Evolutionary conservation across 2,797 vertebrate species (phyloP).

Genomic region (Macropodus opercularis): DNA sequence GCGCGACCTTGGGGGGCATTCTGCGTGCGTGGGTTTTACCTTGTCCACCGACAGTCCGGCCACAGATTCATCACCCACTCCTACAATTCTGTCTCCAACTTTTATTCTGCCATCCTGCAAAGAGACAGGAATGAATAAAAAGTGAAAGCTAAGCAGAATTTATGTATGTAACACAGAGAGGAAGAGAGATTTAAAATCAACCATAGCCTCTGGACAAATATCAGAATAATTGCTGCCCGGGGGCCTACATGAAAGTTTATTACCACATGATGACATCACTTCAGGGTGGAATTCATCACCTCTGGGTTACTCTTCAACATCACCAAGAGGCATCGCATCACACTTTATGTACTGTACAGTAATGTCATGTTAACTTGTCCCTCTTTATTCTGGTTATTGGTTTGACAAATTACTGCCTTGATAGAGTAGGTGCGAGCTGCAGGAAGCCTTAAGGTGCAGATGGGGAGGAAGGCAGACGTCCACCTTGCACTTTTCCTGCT

Average conservation of each 20-base stretch:
- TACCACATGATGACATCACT: constrained; percentile 35
- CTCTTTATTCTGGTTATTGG: constrained; percentile 3
- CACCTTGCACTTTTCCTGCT: too few species aligned
- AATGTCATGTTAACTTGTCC: background rate
- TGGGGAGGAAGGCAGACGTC: too few species aligned
- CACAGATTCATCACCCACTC: constrained; percentile 86
- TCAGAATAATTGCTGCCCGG: constrained; percentile 38
- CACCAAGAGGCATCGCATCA: background rate
- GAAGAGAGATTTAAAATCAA: constrained; percentile 45
- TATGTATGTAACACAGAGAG: constrained; percentile 12
- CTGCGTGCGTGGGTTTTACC: constrained; percentile 72
- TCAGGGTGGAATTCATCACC: constrained; percentile 19
- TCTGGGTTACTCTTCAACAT: constrained; percentile 16
- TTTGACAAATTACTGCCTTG: background rate
- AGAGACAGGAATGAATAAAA: constrained; percentile 26
- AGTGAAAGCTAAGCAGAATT: constrained; percentile 16
- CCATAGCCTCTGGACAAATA: constrained; percentile 55
- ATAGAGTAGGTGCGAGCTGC: constrained; percentile 7
- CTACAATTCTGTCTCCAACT: constrained; percentile 84
- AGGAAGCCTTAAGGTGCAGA: too few species aligned
- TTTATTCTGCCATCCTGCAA: constrained; percentile 86
- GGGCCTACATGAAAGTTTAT: constrained; percentile 47
- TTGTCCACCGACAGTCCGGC: constrained; percentile 85
- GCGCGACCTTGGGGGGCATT: constrained; percentile 47
- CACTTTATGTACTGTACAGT: background rate